Percentiles rank a stretch among this genome's conserved stretches.
Conservation (phyloP, 2,888 invertebrate genomes). For the Dermolepida albohirtum region DNA sequence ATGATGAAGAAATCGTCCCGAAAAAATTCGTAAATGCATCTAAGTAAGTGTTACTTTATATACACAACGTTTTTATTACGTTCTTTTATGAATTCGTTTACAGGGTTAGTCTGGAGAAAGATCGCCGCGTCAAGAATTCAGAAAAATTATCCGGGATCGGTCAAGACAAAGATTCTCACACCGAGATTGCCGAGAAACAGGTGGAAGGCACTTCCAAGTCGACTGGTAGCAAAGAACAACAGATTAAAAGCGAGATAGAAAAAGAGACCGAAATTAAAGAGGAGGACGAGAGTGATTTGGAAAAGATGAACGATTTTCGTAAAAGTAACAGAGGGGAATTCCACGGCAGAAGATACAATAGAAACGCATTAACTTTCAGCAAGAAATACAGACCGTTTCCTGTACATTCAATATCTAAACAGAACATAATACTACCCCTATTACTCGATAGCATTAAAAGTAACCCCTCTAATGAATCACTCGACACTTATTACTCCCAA, state of each 20-base stretch:
- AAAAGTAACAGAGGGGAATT: not conserved
- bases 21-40: not conserved
- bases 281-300: slow-evolving; percentile 16
- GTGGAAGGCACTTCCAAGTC: slow-evolving; percentile 1
- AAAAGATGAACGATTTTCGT: too few species aligned
- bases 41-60: not conserved
- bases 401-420: not conserved
- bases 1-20: not conserved
- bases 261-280: slow-evolving; percentile 24
- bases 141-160: too few species aligned
- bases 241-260: slow-evolving; percentile 26
- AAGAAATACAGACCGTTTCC: slow-evolving; percentile 6
- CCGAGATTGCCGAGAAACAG: slow-evolving; percentile 31
- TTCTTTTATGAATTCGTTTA: too few species aligned
- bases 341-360: too few species aligned
- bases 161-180: too few species aligned
- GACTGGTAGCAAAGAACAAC: slow-evolving; percentile 50
- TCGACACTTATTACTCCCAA: not conserved
- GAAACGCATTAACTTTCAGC: too few species aligned
- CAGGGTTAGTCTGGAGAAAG: too few species aligned
- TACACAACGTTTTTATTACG: too few species aligned
- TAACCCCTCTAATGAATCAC: not conserved
- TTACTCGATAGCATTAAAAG: not conserved
- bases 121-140: not conserved
- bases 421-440: slow-evolving; percentile 7